Conservation (phyloP, 1,140 invertebrate genomes). For the Agrilus planipennis region DNA sequence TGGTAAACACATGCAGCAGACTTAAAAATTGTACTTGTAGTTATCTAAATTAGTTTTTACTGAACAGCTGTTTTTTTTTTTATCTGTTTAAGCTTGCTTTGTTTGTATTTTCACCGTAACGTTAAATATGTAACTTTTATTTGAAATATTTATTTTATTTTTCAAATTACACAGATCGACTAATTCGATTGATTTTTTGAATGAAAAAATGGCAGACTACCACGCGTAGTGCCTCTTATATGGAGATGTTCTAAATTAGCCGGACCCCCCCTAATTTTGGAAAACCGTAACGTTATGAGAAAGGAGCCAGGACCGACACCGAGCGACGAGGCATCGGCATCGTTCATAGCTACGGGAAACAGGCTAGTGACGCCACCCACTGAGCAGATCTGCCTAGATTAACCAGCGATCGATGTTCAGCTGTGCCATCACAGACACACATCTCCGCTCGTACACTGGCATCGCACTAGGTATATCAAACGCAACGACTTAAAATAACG, state of each 20-base stretch:
- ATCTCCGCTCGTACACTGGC: no score
- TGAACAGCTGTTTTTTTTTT: no score
- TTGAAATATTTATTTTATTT: no score
- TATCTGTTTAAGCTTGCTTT: no score
- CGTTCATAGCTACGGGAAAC: slow-evolving; percentile 44
- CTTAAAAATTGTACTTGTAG: no score
- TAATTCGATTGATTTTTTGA: neutral
- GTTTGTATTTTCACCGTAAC: no score
- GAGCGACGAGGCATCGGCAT: slow-evolving; percentile 38
- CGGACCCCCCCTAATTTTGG: slow-evolving; percentile 46
- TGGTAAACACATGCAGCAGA: no score
- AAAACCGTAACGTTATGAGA: slow-evolving; percentile 50
- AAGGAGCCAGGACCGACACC: slow-evolving; percentile 41
- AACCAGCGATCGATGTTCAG: slow-evolving; percentile 52
- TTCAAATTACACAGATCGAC: no score
- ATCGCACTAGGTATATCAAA: no score
- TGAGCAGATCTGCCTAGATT: slow-evolving; percentile 48
- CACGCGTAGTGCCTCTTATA: slow-evolving; percentile 42
- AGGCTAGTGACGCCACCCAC: slow-evolving; percentile 47
- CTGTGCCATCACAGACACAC: slow-evolving; percentile 52
- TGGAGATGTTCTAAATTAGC: slow-evolving; percentile 46
- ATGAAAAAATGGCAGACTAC: slow-evolving; percentile 40
- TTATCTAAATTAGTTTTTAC: no score
- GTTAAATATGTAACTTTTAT: no score
- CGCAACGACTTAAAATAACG: no score